These are phyloP conservation scores for Calephelis perditalis DNA, from an alignment of 2,888 invertebrate species.

Conservation along the genomic window DNA sequence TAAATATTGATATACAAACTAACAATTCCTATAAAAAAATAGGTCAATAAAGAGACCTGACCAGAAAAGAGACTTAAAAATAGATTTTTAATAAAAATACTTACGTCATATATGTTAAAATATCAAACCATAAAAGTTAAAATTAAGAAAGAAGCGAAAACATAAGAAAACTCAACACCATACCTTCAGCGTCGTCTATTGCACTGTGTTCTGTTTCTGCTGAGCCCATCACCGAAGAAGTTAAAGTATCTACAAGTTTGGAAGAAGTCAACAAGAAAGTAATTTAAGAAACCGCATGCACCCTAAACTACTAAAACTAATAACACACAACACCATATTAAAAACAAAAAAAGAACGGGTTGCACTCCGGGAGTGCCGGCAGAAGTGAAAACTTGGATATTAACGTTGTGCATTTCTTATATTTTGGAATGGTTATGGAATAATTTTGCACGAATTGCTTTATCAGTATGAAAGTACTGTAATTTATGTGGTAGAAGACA, in stretches of 20 bases:
- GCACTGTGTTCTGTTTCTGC: constrained; percentile 37
- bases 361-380: no score
- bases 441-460: no score
- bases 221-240: constrained; percentile 29
- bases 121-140: not conserved
- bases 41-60: no score
- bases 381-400: no score
- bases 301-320: constrained; percentile 25
- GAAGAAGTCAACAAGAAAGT: constrained; percentile 24
- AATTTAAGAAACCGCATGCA: constrained; percentile 37
- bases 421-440: no score
- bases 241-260: constrained; percentile 32
- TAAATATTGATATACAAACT: constrained; percentile 8
- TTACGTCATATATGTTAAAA: not conserved
- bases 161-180: constrained; percentile 15
- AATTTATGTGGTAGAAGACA: no score
- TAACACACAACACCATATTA: not conserved
- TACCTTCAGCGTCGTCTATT: constrained; percentile 34
- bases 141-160: constrained; percentile 5
- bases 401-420: no score
- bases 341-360: no score
- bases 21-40: no score
- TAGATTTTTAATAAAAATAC: no score
- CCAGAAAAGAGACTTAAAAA: no score
- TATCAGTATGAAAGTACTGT: no score